phyloP scores from a whole-genome alignment of 1,140 invertebrate genomes.

The Anoplophora glabripennis region DNA sequence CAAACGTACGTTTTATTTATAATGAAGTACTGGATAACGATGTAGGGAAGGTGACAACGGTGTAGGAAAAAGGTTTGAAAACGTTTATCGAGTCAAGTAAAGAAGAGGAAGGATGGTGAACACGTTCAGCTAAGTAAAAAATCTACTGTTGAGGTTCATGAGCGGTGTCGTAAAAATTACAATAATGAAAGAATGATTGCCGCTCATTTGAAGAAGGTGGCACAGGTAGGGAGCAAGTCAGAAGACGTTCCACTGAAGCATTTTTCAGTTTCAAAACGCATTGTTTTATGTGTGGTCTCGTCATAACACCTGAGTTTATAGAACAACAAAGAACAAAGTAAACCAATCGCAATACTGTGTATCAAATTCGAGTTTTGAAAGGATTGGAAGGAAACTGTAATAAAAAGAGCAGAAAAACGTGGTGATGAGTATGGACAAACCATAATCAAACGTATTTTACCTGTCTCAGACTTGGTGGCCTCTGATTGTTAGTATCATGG shows the following conservation, averaged over 20 bases:
- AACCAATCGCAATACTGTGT: constrained; percentile 17
- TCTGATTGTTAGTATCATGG: no score
- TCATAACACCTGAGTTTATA: constrained; percentile 16
- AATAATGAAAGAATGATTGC: constrained; percentile 10
- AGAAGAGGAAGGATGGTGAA: constrained; percentile 9
- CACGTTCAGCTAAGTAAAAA: no score
- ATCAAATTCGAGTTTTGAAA: constrained; percentile 16
- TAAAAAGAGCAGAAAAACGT: no score
- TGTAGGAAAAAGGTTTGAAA: constrained; percentile 13
- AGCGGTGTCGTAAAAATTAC: no score
- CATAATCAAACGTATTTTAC: no score
- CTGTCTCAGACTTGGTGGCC: no score
- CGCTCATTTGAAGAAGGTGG: constrained; percentile 8
- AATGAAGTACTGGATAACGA: constrained; percentile 4
- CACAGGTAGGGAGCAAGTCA: no score
- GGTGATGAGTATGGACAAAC: no score
- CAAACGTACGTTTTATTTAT: constrained; percentile 6
- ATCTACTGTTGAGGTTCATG: no score
- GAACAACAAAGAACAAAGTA: constrained; percentile 17
- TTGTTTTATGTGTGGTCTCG: no score
- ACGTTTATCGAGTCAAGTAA: constrained; percentile 9
- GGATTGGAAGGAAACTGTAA: no score
- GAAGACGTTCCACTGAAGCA: no score
- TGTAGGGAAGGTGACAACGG: constrained; percentile 5
- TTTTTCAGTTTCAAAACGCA: constrained; percentile 10